Conservation (phyloP, 2,888 invertebrate species). For the Aspidiotus rigidus region DNA sequence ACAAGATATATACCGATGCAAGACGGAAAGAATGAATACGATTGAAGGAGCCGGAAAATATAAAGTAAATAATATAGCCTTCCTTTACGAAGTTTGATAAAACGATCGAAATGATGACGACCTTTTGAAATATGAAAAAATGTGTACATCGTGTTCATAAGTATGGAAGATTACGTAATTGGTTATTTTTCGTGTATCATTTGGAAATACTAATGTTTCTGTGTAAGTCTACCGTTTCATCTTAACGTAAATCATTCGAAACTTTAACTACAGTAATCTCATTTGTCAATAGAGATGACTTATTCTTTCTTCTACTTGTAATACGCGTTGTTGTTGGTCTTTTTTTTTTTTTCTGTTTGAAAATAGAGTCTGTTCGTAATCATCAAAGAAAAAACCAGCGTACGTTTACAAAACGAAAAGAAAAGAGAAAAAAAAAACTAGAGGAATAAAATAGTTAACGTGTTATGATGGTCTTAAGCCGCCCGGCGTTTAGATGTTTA, state of each 20-base stretch:
- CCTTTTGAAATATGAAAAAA: neutral
- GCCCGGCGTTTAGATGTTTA: conserved; percentile 1
- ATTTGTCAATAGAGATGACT: neutral
- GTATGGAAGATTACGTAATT: neutral
- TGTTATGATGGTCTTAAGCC: neutral
- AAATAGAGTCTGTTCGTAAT: neutral
- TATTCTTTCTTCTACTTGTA: too few species aligned
- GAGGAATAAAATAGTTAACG: neutral
- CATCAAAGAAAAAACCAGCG: conserved; percentile 1
- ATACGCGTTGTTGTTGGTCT: too few species aligned
- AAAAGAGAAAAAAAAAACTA: neutral
- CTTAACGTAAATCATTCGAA: neutral
- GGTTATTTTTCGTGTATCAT: neutral
- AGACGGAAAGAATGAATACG: neutral
- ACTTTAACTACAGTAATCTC: neutral
- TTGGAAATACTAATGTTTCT: too few species aligned
- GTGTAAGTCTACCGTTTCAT: too few species aligned
- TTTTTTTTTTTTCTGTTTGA: neutral
- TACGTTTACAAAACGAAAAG: neutral
- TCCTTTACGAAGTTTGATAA: too few species aligned
- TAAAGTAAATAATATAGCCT: conserved; percentile 6
- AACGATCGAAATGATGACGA: neutral
- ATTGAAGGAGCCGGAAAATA: neutral
- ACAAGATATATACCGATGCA: neutral
- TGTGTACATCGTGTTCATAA: neutral